Percentiles rank a stretch among this genome's conserved stretches.
These are phyloP conservation scores for Corydoras sp. DNA, from an alignment of 2,113 vertebrate species.

Conservation along the genomic window DNA sequence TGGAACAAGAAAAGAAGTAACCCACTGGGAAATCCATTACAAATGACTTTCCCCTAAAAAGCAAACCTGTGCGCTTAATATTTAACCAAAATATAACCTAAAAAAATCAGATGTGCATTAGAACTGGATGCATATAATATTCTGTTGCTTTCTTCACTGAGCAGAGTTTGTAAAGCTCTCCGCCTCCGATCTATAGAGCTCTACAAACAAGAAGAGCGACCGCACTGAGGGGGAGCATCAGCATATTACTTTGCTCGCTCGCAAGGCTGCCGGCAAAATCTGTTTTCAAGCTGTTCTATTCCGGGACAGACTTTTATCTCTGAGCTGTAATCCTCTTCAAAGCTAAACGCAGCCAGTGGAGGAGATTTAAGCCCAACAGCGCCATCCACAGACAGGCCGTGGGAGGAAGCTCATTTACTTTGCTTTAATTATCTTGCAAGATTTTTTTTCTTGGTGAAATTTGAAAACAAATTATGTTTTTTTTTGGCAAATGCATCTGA, in stretches of 20 bases:
- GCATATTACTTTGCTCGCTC: slow-evolving; percentile 8
- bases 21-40: too few species aligned
- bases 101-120: not conserved
- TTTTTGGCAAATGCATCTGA: too few species aligned
- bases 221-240: slow-evolving; percentile 5
- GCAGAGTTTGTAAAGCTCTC: slow-evolving; percentile 7
- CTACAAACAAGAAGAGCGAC: slow-evolving; percentile 25
- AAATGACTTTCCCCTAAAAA: too few species aligned
- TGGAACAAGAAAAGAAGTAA: too few species aligned
- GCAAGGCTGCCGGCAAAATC: slow-evolving; percentile 33
- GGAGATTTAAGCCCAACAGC: slow-evolving; percentile 15
- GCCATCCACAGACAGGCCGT: slow-evolving; percentile 18
- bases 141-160: slow-evolving; percentile 22
- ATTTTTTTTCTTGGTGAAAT: too few species aligned
- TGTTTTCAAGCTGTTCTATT: slow-evolving; percentile 45
- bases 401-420: not conserved
- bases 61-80: too few species aligned
- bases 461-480: too few species aligned
- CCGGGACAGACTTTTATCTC: slow-evolving; percentile 24
- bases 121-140: not conserved
- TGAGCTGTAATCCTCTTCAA: slow-evolving; percentile 40
- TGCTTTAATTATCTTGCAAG: too few species aligned
- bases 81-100: too few species aligned
- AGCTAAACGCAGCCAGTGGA: too few species aligned
- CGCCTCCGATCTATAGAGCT: slow-evolving; percentile 3